Evolutionary conservation across 2,113 vertebrate species (phyloP).

Genomic region (Nothoprocta pentlandii): DNA sequence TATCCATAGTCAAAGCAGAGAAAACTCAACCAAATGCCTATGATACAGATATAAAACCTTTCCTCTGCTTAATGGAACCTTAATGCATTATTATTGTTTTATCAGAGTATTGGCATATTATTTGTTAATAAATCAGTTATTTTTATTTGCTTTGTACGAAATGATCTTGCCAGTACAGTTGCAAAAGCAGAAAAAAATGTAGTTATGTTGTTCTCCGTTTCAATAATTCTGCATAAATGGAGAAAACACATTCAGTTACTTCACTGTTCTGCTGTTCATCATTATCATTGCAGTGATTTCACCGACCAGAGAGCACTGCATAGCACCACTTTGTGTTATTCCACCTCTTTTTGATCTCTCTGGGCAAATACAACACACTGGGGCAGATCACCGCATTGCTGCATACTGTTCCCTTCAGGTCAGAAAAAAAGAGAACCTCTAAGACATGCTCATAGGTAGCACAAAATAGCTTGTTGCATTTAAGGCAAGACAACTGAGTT

Average conservation of each 20-base stretch:
- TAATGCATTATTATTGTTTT: neutral
- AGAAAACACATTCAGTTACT: neutral
- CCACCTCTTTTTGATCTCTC: neutral
- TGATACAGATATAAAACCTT: neutral
- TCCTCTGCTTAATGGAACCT: neutral
- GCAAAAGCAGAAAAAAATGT: neutral
- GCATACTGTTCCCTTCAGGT: neutral
- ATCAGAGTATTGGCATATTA: neutral
- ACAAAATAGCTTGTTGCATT: neutral
- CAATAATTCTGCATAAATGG: neutral
- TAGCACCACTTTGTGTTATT: neutral
- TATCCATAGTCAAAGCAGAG: neutral
- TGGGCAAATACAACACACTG: constrained; percentile 14
- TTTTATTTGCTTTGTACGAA: neutral
- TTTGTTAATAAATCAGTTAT: neutral
- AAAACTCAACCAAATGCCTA: neutral
- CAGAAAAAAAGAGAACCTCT: constrained; percentile 29
- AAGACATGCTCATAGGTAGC: neutral
- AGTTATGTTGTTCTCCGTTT: neutral
- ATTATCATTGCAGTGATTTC: neutral
- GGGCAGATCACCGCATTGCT: neutral
- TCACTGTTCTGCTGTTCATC: neutral
- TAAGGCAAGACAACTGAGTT: neutral
- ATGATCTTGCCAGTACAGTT: neutral
- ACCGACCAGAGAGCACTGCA: neutral